These are phyloP conservation scores for Ciconia boyciana DNA, from an alignment of 2,113 vertebrate genomes.

Conservation along the genomic window DNA sequence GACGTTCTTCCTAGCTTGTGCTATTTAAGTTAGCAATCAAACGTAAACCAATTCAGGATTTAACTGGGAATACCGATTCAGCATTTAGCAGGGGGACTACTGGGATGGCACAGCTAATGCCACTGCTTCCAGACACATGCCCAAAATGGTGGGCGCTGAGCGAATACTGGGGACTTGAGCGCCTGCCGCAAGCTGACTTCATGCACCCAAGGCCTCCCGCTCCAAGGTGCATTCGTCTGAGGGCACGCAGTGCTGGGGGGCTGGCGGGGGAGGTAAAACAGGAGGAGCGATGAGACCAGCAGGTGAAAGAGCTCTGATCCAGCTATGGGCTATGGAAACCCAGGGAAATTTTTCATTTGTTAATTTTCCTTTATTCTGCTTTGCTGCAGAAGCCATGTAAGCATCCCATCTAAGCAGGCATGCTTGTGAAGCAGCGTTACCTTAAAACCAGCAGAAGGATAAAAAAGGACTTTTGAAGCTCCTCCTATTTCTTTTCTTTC, in stretches of 20 bases:
- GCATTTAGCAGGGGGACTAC: background rate
- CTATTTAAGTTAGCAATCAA: background rate
- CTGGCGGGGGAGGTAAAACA: background rate
- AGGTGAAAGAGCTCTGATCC: background rate
- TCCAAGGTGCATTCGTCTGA: background rate
- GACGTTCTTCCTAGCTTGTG: background rate
- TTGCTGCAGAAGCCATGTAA: background rate
- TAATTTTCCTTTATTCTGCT: background rate
- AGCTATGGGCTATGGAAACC: background rate
- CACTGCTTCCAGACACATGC: background rate
- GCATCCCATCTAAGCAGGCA: background rate
- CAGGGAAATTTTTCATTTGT: background rate
- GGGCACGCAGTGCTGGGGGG: rapidly evolving
- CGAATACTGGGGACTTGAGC: background rate
- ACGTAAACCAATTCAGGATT: background rate
- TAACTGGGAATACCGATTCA: background rate
- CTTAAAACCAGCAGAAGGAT: background rate
- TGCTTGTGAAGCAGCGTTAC: background rate
- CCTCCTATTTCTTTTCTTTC: background rate
- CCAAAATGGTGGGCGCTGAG: rapidly evolving
- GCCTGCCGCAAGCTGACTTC: background rate
- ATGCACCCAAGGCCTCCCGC: rapidly evolving
- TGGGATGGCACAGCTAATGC: background rate
- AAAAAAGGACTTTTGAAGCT: background rate
- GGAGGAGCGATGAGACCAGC: rapidly evolving